Conservation (phyloP, 2,797 vertebrate species). For the Hemibagrus guttatus region DNA sequence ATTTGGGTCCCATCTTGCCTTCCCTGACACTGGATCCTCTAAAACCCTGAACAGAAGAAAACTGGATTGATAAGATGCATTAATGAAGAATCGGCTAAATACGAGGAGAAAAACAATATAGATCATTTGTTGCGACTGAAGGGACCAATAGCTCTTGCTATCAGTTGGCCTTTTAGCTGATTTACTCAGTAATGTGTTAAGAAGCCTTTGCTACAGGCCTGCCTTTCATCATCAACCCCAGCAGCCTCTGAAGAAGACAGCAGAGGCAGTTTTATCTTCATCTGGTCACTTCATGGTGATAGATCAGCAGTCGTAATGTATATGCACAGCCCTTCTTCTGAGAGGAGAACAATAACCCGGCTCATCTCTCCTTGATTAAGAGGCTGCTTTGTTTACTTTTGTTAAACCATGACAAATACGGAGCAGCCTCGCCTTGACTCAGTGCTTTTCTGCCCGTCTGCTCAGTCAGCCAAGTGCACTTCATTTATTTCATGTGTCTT, state of each 20-base stretch:
- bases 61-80: not conserved
- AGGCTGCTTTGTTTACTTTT: conserved; percentile 24
- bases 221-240: not conserved
- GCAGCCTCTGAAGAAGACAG: not conserved
- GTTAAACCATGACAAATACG: conserved; percentile 28
- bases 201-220: not conserved
- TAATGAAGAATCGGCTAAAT: not conserved
- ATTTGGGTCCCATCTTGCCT: too few relatives aligned
- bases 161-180: not conserved
- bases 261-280: conserved; percentile 33
- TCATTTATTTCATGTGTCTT: not conserved
- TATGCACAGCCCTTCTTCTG: conserved; percentile 11
- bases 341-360: conserved; percentile 29
- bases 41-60: not conserved
- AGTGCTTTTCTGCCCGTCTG: not conserved
- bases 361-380: conserved; percentile 26
- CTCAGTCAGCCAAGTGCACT: not conserved
- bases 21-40: not conserved
- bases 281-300: conserved; percentile 25
- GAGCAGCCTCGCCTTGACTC: not conserved
- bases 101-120: not conserved
- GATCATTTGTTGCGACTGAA: too few relatives aligned
- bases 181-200: conserved; percentile 12
- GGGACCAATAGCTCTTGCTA: not conserved
- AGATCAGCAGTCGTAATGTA: conserved; percentile 17